Conservation (phyloP, 2,797 vertebrate genomes). For the Aphelocoma californica region DNA sequence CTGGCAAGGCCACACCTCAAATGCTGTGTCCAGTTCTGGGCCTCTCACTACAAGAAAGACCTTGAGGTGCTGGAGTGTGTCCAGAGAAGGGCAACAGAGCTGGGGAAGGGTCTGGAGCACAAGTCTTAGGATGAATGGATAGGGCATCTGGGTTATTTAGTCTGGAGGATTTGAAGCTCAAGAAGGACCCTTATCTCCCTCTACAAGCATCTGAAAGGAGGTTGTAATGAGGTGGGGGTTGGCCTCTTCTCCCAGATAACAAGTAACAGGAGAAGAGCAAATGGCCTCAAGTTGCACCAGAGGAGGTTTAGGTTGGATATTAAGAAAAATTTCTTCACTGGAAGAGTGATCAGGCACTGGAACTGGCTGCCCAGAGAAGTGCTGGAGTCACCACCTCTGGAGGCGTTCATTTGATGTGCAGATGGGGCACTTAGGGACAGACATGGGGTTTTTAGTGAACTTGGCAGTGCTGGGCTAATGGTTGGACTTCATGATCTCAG, state of each 20-base stretch:
- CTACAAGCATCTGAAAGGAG: background rate
- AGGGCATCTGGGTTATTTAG: background rate
- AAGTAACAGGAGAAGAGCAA: background rate
- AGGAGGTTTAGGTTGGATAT: background rate
- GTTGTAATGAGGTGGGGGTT: background rate
- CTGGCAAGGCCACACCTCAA: background rate
- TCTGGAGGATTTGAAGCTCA: background rate
- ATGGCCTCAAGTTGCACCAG: background rate
- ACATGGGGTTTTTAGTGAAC: background rate
- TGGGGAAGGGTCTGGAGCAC: background rate
- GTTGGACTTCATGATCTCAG: background rate
- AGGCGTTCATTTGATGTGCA: background rate
- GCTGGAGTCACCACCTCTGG: background rate
- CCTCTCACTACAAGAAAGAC: background rate
- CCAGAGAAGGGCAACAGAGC: background rate
- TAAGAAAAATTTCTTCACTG: background rate
- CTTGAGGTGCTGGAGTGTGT: fast-evolving
- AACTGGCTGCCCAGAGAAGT: background rate
- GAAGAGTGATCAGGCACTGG: background rate
- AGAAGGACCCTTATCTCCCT: background rate
- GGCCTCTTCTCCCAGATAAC: background rate
- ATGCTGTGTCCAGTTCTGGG: background rate
- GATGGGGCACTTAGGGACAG: background rate
- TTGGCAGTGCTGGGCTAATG: background rate
- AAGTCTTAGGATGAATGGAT: background rate